Base-by-base conservation (phyloP, 2,888 invertebrate genomes). In the Andrena praecox region DNA sequence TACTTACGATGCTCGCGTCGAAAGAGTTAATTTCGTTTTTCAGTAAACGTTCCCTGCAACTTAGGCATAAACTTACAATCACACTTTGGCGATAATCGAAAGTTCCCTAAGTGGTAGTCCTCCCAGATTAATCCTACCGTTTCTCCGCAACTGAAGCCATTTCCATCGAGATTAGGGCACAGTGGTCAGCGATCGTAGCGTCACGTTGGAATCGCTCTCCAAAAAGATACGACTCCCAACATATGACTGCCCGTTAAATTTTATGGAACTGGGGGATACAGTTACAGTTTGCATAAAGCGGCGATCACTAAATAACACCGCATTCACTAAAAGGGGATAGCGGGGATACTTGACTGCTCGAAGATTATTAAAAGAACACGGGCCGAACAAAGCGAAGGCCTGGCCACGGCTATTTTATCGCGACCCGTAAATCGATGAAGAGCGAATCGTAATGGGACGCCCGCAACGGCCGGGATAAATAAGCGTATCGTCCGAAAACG, bases 391-490 rank as follows among this genome's bases (percentile, higher is more conserved):
- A 76, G 42, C 20, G 35, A 71, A 54, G 27, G 42, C 54, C 29
- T 12, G 42, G 16, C n/a, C 69, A 12, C 48, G 62, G 2, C 24
- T 48, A 31, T 52, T 70, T 79, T 72, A 80, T 71, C 80, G 67
- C 56, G 24, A 27, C 3, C 50, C 59, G 62, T 80, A 80, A 80
- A 80, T 73, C 48, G 72, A 64, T 50, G 27, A 52, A 71, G 33
- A 27, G 35, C 29, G 60, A 52, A 50, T 42, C 48, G 75, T 62
- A 50, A 77, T 60, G 72, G 33, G 64, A 50, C 33, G 60, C 29
- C 59, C 31, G 63, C 73, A 24, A 56, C 56, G n/a, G 31, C 12
- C 10, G 10, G 24, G 62, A 68, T 71, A 80, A 75, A 66, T 35
- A 62, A 42, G 12, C 20, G 16, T 42, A 42, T 42, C 56, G 67